These are phyloP conservation scores for Bothrops jararaca DNA, from an alignment of 2,113 vertebrate species.

Conservation along the genomic window DNA sequence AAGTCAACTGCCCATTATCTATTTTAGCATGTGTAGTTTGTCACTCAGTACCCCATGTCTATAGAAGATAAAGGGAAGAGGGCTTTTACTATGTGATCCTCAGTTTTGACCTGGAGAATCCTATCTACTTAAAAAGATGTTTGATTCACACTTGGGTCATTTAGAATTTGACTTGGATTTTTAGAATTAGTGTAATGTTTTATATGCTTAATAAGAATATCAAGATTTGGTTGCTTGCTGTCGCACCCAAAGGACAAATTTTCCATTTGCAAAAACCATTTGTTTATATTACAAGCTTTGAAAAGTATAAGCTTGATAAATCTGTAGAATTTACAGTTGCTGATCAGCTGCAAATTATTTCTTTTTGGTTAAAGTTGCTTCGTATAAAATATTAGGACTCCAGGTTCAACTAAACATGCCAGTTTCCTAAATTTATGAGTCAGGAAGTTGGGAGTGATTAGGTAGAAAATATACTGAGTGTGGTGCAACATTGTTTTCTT, in stretches of 20 bases:
- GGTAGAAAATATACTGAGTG: background rate
- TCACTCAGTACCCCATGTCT: background rate
- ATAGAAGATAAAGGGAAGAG: background rate
- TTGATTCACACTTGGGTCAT: background rate
- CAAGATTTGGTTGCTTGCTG: background rate
- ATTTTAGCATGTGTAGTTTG: background rate
- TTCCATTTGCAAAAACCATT: background rate
- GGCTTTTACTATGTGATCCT: background rate
- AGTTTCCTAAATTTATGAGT: background rate
- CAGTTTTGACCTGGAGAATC: background rate
- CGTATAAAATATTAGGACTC: background rate
- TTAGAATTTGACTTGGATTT: background rate
- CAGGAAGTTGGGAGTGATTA: background rate
- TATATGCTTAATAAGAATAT: background rate
- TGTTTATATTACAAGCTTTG: background rate
- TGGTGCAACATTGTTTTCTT: background rate
- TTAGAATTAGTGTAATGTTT: background rate
- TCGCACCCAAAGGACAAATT: background rate
- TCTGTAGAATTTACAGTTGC: background rate
- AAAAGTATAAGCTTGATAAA: background rate
- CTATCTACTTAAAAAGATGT: background rate
- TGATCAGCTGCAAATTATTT: background rate
- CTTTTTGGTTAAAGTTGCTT: background rate
- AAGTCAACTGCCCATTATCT: background rate
- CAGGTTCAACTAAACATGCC: background rate